Conservation (phyloP, 2,797 vertebrate species). For the Sebastes iracundus region DNA sequence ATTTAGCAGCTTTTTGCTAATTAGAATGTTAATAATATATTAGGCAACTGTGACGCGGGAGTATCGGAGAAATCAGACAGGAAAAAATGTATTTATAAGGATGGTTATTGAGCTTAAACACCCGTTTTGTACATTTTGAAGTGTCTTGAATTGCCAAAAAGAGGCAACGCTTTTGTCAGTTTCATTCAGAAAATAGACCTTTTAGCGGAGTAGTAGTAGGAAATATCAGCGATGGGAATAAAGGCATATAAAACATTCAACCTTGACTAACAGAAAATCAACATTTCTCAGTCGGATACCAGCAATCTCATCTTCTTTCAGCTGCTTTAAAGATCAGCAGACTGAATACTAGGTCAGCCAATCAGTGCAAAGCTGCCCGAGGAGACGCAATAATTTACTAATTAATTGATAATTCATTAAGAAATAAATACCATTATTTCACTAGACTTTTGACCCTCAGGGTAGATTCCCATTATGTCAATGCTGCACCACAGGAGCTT, state of each 20-base stretch:
- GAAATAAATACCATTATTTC: conserved; percentile 60
- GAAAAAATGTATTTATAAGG: background rate
- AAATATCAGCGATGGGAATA: background rate
- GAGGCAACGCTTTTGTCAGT: background rate
- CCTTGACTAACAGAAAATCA: conserved; percentile 35
- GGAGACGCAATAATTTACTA: conserved; percentile 42
- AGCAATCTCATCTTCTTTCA: conserved; percentile 1
- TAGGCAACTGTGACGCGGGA: conserved; percentile 9
- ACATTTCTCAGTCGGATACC: background rate
- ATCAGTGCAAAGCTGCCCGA: conserved; percentile 26
- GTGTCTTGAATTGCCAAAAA: background rate
- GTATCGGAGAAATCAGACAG: background rate
- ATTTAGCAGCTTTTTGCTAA: conserved; percentile 56
- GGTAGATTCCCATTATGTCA: conserved; percentile 45
- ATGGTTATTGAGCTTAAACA: background rate
- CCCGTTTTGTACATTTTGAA: background rate
- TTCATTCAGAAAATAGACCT: conserved; percentile 13
- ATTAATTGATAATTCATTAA: conserved; percentile 62
- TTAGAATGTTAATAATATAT: conserved; percentile 21
- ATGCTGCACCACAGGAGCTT: conserved; percentile 40
- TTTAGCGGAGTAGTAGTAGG: background rate
- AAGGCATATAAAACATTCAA: background rate
- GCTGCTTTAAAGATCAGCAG: conserved; percentile 22
- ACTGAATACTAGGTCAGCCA: conserved; percentile 49
- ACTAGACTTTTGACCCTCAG: conserved; percentile 42